Base-by-base conservation (phyloP, 2,888 invertebrate genomes). In the Bombylius discolor region DNA sequence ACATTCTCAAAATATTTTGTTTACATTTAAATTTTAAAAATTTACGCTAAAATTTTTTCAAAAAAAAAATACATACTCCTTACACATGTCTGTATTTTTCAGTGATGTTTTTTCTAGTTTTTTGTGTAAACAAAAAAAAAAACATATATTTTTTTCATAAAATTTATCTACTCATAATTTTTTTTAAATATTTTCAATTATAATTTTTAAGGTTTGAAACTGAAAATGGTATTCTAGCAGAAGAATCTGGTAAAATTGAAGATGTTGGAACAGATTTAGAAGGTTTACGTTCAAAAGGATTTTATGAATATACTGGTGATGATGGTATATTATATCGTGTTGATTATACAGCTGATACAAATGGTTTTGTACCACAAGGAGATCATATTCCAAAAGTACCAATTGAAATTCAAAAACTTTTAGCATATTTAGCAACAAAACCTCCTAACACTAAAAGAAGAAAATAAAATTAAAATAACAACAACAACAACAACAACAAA, bases 221-320 rank as follows among this genome's bases (percentile, higher is more conserved):
- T 5, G 78, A 76, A 46, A 76, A 82, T 60, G 81, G 81, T 13
- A 81, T 78, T 64, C 53, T 62, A 6, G 79, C 76, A 8, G 65
- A 75, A 50, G 81, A 81, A 64, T 63, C 59, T 5, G 84, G 84
- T 31, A 76, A 75, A 63, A 76, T 84, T 31, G 81, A 81, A 62
- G 74, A 78, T 60, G 64, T 75, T 12, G 75, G 78, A 1, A 64
- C 70, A 32, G 77, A 77, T 23, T 77, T 76, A 4, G 81, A 80
- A 58, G 81, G 80, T 3, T 78, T 84, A 51, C 77, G 78, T 55
- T 81, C 83, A 1, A 77, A 75, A 56, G 85, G 85, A 5, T 84
- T 81, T 66, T 85, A 79, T 66, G 79, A 83, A 63, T 85, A 83
- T 66, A 79, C 84, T 1, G 84, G 82, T 2, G 81, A 81, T 52